Percentiles rank a stretch among this genome's conserved stretches.
phyloP scores from a whole-genome alignment of 1,140 invertebrate species.

The Oryzaephilus surinamensis region DNA sequence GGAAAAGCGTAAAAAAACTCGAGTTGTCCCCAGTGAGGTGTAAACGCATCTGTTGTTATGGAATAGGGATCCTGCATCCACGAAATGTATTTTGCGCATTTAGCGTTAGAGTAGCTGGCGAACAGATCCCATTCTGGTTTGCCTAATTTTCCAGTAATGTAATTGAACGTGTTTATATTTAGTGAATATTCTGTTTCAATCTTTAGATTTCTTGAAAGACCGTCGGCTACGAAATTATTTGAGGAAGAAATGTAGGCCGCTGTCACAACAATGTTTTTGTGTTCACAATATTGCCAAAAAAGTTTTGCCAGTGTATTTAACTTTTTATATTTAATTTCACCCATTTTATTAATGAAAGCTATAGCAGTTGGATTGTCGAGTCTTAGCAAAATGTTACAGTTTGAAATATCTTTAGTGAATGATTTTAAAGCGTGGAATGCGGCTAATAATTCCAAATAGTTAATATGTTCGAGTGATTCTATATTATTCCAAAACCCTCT shows the following conservation, averaged over 20 bases:
- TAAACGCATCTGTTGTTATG: background rate
- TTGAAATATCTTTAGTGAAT: conserved; percentile 13
- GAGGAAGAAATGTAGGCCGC: too few species aligned
- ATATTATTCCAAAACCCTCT: conserved; percentile 21
- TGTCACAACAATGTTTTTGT: too few species aligned
- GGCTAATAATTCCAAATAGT: conserved; percentile 23
- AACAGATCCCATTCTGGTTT: background rate
- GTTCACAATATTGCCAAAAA: too few species aligned
- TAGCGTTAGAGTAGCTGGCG: background rate
- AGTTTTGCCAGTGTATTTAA: too few species aligned
- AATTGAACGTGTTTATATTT: too few species aligned
- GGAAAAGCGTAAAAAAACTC: conserved; percentile 22
- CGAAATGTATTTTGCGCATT: background rate
- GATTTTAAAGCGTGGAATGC: conserved; percentile 22
- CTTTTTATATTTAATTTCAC: too few species aligned
- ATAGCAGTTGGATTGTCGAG: conserved; percentile 33
- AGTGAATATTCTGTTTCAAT: too few species aligned
- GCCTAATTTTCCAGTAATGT: too few species aligned
- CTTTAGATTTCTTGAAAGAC: too few species aligned
- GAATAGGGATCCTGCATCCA: background rate
- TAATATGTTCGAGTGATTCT: conserved; percentile 20
- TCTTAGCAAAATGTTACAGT: conserved; percentile 10
- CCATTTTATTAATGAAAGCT: conserved; percentile 31
- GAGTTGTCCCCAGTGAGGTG: background rate
- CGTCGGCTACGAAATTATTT: too few species aligned